Conservation (phyloP, 1,140 invertebrate genomes). For the Holotrichia oblita region DNA sequence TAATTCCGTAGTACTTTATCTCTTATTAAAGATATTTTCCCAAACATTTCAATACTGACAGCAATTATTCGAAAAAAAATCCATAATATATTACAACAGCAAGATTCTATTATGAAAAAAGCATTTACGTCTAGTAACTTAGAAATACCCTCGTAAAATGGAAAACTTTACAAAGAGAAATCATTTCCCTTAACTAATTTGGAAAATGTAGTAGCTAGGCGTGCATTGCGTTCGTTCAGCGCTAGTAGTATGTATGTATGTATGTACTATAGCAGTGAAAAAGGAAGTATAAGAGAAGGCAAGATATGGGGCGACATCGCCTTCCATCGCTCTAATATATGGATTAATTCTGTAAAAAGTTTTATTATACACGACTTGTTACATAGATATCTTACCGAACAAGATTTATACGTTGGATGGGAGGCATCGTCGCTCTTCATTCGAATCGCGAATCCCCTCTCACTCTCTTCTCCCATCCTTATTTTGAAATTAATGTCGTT, state of each 20-base stretch:
- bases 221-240: background rate
- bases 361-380: slow-evolving; percentile 14
- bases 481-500: background rate
- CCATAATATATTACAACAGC: background rate
- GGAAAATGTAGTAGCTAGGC: background rate
- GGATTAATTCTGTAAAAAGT: slow-evolving; percentile 32
- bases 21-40: no score
- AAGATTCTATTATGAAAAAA: background rate
- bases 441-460: no score
- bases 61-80: no score
- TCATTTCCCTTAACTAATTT: slow-evolving; percentile 32
- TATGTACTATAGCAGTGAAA: background rate
- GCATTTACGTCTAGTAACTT: background rate
- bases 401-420: background rate
- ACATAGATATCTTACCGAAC: background rate
- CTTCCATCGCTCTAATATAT: slow-evolving; percentile 4
- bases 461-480: background rate
- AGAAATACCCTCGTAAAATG: background rate
- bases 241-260: background rate
- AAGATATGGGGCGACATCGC: background rate
- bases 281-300: background rate
- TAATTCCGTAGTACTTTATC: no score
- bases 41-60: background rate
- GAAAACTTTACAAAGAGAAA: background rate
- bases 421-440: background rate